Evolutionary conservation across 2,888 invertebrate species (phyloP), one percentile per base, ranked within the genome.

Genomic region (Leptopilina drosophilae): DNA sequence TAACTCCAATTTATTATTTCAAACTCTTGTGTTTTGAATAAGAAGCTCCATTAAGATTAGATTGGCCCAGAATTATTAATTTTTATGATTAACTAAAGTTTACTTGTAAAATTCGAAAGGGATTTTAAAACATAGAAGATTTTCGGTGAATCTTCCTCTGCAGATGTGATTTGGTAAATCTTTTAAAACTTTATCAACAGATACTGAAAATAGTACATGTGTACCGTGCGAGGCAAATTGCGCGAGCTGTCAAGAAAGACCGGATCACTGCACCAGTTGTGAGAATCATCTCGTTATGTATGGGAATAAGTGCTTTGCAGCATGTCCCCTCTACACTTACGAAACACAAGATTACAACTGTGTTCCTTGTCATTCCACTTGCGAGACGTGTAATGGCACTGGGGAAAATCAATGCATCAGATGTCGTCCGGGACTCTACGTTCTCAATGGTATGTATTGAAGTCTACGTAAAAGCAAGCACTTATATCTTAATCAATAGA

Each of bases 311-410:
- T 98, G 98, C 92, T 94, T 96, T 86, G 96, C 97, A 7, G 95
- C 96, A 0, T 98, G 98, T 92, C 97, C 97, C 0, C 90, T 94
- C 15, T 94, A 95, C 84, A 96, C 96, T 65, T 97, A 94, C 89
- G 97, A 97, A 92, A 97, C 96, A 2, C 96, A 97, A 87, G 97
- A 97, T 90, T 96, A 97, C 92, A 95, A 94, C 88, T 97, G 97
- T 91, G 94, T 95, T 56, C 94, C 95, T 76, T 97, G 97, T 89
- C 96, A 97, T 92, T 92, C 94, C 76, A 94, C 95, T 40, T 97
- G 97, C 90, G 95, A 95, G 87, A 96, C 96, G 40, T 97, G 97
- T 91, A 95, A 94, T 85, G 97, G 97, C 49, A 94, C 96, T 15
- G 94, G 95, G 53, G 95, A 95, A 87, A 93, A 95, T 40, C 96